Evolutionary conservation across 2,888 invertebrate species (phyloP).

Genomic region (Drosophila stalkeri): DNA sequence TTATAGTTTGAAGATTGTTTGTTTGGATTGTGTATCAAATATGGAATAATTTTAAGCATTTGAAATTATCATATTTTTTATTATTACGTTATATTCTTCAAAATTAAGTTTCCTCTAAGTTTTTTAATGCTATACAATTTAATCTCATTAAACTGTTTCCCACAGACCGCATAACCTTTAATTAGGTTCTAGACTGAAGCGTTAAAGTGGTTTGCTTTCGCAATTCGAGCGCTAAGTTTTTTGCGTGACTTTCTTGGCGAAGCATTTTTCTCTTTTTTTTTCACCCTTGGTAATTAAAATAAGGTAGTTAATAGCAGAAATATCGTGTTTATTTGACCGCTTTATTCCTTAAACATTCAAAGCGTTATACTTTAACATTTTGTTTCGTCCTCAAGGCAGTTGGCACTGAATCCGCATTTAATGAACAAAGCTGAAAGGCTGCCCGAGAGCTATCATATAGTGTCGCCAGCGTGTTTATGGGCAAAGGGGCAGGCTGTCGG

Average conservation of each 20-base stretch:
- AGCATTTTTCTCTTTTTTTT: slow-evolving; percentile 8
- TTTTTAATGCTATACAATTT: not conserved
- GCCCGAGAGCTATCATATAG: slow-evolving; percentile 7
- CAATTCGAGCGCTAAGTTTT: slow-evolving; percentile 18
- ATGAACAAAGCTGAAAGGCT: slow-evolving; percentile 21
- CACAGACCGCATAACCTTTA: not conserved
- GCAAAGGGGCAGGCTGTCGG: not conserved
- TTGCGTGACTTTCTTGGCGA: slow-evolving; percentile 37
- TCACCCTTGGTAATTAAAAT: slow-evolving; percentile 30
- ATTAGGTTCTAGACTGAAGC: not conserved
- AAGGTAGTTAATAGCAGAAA: slow-evolving; percentile 2
- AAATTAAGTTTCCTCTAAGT: not conserved
- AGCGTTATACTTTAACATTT: slow-evolving; percentile 3
- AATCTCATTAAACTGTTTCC: not conserved
- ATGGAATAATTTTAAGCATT: no score
- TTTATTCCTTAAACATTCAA: not conserved
- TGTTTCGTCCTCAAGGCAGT: not conserved
- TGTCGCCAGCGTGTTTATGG: slow-evolving; percentile 14
- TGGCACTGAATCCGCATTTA: slow-evolving; percentile 18
- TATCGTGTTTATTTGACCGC: not conserved
- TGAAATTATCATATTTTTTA: not conserved
- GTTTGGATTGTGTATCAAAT: no score
- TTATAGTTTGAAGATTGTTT: no score
- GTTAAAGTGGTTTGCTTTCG: slow-evolving; percentile 22
- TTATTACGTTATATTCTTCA: not conserved